Conservation (phyloP, 2,797 vertebrate genomes). For the Tadarida brasiliensis region DNA sequence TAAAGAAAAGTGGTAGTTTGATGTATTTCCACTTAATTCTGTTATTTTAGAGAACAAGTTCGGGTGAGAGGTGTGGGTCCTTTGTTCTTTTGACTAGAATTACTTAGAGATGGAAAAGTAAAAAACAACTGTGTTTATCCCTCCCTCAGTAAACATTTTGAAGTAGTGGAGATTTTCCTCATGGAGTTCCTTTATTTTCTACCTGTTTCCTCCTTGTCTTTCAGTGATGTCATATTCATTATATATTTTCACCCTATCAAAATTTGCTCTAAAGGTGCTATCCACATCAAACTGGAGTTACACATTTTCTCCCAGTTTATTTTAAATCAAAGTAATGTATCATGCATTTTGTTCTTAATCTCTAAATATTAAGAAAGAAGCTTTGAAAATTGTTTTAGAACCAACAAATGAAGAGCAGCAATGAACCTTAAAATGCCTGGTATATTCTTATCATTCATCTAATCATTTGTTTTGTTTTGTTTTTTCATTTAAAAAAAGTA, state of each 20-base stretch:
- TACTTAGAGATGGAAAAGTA: background rate
- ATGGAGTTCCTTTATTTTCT: background rate
- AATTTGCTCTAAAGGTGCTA: background rate
- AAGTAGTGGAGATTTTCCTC: background rate
- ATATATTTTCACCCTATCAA: background rate
- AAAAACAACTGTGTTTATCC: background rate
- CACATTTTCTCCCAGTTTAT: background rate
- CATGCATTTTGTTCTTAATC: constrained; percentile 22
- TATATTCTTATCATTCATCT: background rate
- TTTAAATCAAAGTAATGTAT: background rate
- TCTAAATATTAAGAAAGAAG: constrained; percentile 13
- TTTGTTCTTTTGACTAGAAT: background rate
- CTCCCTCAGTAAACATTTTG: background rate
- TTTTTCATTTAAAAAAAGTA: background rate
- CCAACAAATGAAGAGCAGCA: background rate
- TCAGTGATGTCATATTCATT: background rate
- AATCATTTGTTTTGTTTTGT: background rate
- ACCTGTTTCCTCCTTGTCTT: background rate
- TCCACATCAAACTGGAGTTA: background rate
- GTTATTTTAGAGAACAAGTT: constrained; percentile 9
- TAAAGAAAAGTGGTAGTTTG: background rate
- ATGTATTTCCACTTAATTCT: background rate
- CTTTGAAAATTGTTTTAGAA: constrained; percentile 25
- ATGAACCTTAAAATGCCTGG: background rate
- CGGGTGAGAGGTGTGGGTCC: background rate